Evolutionary conservation across 2,888 invertebrate species (phyloP).

Genomic region (Limnephilus lunatus): DNA sequence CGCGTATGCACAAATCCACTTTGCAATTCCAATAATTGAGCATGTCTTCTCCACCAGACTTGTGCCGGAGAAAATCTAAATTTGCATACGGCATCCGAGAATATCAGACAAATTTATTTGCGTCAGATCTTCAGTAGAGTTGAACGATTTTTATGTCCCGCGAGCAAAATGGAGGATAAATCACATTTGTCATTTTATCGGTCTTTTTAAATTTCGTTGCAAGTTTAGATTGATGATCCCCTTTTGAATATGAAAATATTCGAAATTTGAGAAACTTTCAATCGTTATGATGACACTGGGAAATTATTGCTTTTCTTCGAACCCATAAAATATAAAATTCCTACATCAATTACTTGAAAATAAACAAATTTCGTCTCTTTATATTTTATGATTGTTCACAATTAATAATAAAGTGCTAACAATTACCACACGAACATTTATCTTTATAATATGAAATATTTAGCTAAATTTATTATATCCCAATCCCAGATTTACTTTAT

Average conservation of each 20-base stretch:
- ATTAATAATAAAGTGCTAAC: too few species aligned
- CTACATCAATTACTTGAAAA: too few species aligned
- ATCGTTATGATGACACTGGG: neutral
- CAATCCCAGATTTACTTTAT: too few species aligned
- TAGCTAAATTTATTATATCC: too few species aligned
- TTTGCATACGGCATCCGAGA: slow-evolving; percentile 18
- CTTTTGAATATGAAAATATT: too few species aligned
- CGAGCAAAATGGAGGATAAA: neutral
- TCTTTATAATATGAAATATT: too few species aligned
- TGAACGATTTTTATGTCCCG: neutral
- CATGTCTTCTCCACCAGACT: slow-evolving; percentile 15
- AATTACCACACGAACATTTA: too few species aligned
- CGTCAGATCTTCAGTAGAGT: neutral
- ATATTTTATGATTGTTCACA: too few species aligned
- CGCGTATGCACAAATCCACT: slow-evolving; percentile 31
- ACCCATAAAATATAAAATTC: too few species aligned
- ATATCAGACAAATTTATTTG: neutral
- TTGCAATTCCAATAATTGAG: slow-evolving; percentile 43
- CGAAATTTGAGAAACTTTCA: too few species aligned
- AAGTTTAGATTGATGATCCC: neutral
- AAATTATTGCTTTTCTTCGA: too few species aligned
- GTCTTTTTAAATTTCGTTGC: neutral
- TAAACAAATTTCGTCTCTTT: too few species aligned
- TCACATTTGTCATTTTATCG: neutral
- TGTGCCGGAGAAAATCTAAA: neutral